A percentile compares a stretch with the other conserved stretches of the same genome.
phyloP scores from a whole-genome alignment of 2,113 vertebrate genomes.

The Pelecanus crispus region DNA sequence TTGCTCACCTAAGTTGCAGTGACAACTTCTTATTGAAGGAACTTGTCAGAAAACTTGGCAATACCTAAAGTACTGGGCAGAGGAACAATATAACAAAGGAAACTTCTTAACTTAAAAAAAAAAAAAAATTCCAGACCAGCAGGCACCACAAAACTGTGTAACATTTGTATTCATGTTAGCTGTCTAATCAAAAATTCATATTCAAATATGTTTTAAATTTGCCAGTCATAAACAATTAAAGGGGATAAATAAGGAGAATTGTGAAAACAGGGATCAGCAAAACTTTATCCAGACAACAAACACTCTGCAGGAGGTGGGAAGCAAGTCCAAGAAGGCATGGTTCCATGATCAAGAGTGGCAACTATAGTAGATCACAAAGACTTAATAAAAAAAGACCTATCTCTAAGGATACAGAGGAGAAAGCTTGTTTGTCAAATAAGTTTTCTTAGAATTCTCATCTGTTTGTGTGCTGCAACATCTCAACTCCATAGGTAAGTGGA shows the following conservation, averaged over 20 bases:
- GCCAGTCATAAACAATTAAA: background rate
- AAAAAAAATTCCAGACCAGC: background rate
- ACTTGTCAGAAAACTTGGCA: background rate
- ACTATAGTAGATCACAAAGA: background rate
- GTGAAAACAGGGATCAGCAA: background rate
- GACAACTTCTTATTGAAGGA: background rate
- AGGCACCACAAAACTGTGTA: background rate
- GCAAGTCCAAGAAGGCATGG: background rate
- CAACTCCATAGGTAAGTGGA: background rate
- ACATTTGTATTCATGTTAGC: background rate
- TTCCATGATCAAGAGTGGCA: background rate
- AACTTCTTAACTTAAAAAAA: background rate
- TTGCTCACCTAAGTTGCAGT: background rate
- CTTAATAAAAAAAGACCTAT: background rate
- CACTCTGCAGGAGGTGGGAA: background rate
- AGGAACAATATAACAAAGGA: background rate
- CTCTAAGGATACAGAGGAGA: background rate
- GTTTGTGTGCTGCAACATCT: background rate
- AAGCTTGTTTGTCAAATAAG: background rate
- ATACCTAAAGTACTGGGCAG: background rate
- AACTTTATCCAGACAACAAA: background rate
- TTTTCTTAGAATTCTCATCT: background rate
- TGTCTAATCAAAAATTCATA: background rate
- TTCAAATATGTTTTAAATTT: background rate
- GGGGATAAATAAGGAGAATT: background rate